phyloP scores from a whole-genome alignment of 1,140 invertebrate genomes.

The Rhopalosiphum padi region DNA sequence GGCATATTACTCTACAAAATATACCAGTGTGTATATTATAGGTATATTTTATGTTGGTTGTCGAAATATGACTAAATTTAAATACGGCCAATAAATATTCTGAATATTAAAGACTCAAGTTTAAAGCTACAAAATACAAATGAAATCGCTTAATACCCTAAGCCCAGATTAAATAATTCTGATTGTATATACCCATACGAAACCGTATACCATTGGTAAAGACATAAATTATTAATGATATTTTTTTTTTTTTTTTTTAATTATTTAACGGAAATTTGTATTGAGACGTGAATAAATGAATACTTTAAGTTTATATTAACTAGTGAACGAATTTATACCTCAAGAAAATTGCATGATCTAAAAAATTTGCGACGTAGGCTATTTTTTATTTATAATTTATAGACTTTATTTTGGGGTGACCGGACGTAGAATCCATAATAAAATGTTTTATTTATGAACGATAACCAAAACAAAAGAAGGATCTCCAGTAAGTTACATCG shows the following conservation, averaged over 20 bases:
- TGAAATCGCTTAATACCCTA: not conserved
- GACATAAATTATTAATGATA: not conserved
- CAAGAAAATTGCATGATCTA: not conserved
- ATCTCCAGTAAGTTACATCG: not conserved
- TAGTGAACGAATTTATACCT: not conserved
- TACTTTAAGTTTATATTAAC: not conserved
- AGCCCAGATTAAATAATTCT: not conserved
- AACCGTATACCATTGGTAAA: not conserved
- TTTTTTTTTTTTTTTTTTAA: not conserved
- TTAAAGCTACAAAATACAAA: not conserved
- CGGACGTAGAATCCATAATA: not conserved
- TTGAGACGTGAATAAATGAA: not conserved
- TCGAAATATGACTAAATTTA: not conserved
- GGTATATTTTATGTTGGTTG: not conserved
- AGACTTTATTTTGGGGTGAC: not conserved
- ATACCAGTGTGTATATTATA: not conserved
- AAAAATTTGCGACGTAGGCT: not conserved
- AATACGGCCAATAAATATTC: not conserved
- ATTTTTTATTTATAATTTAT: conserved; percentile 16
- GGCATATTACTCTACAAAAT: not conserved
- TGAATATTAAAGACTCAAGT: not conserved
- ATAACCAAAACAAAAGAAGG: conserved; percentile 16
- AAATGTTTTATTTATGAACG: conserved; percentile 26
- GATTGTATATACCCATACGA: not conserved
- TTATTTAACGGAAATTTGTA: not conserved